Conservation (phyloP, 2,113 vertebrate species). For the Choloepus hoffmanni region DNA sequence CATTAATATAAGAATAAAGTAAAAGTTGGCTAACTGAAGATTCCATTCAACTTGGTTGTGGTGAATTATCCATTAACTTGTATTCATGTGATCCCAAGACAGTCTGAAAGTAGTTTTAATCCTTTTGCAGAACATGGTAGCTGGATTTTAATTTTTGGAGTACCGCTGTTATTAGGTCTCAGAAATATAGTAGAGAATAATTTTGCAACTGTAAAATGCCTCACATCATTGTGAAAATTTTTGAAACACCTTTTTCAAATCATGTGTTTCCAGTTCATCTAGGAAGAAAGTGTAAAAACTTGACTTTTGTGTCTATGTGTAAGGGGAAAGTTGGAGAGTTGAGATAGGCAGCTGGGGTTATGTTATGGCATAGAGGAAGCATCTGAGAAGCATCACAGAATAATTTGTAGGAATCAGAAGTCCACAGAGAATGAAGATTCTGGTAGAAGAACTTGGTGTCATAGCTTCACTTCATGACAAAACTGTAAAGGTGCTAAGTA, state of each 20-base stretch:
- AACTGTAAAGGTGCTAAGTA: background rate
- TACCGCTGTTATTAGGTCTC: background rate
- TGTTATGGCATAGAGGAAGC: accelerated
- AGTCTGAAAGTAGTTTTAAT: background rate
- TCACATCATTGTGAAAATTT: background rate
- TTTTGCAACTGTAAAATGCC: background rate
- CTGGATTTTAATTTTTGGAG: background rate
- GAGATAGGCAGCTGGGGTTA: background rate
- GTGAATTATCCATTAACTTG: constrained; percentile 13
- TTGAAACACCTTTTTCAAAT: constrained; percentile 4
- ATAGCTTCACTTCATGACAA: constrained; percentile 58
- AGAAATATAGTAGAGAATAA: background rate
- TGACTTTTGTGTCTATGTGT: background rate
- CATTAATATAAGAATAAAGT: constrained; percentile 4
- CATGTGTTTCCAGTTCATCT: background rate
- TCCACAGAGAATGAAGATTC: background rate
- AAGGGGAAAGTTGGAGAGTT: too few relatives aligned
- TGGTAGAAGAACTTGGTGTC: constrained; percentile 18
- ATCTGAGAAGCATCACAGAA: background rate
- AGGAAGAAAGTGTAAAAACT: background rate
- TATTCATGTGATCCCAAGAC: background rate
- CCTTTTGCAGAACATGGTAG: background rate
- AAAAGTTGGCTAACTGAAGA: constrained; percentile 32
- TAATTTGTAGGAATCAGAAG: constrained; percentile 13
- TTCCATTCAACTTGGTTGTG: constrained; percentile 42